Evolutionary conservation across 2,888 invertebrate species (phyloP).

Genomic region (Lysandra coridon): DNA sequence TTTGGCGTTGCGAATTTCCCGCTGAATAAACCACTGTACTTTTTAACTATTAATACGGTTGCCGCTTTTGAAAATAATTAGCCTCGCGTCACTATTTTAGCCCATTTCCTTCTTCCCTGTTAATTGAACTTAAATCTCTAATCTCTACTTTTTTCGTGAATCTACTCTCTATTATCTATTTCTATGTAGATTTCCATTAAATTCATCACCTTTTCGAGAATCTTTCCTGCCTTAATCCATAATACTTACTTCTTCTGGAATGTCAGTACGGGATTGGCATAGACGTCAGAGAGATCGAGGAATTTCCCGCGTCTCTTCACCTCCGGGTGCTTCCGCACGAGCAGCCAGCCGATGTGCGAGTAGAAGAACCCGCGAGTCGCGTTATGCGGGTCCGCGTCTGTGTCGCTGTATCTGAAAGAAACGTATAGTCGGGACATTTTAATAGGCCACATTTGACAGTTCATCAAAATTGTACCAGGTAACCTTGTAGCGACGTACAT

Average conservation of each 20-base stretch:
- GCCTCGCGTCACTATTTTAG: not conserved
- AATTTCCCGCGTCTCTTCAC: conserved; percentile 85
- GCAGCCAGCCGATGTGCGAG: conserved; percentile 90
- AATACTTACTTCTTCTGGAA: conserved; percentile 84
- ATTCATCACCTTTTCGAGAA: too few species aligned
- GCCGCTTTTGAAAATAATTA: not conserved
- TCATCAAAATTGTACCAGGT: too few species aligned
- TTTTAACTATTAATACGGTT: not conserved
- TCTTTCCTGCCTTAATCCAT: not conserved
- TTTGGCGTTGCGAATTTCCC: not conserved
- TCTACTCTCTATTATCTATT: too few species aligned
- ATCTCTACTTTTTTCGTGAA: too few species aligned
- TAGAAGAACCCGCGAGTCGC: conserved; percentile 90
- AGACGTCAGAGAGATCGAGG: conserved; percentile 86
- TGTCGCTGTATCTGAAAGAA: conserved; percentile 86
- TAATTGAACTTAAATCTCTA: too few species aligned
- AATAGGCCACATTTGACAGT: too few species aligned
- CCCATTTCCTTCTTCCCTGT: too few species aligned
- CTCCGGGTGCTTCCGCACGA: conserved; percentile 87
- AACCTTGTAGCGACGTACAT: too few species aligned
- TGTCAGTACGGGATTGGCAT: conserved; percentile 83
- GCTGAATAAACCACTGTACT: too few species aligned
- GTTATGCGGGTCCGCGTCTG: conserved; percentile 89
- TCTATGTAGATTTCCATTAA: too few species aligned
- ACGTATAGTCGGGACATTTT: too few species aligned